Conservation (phyloP, 1,140 invertebrate species). For the Uloborus diversus region DNA sequence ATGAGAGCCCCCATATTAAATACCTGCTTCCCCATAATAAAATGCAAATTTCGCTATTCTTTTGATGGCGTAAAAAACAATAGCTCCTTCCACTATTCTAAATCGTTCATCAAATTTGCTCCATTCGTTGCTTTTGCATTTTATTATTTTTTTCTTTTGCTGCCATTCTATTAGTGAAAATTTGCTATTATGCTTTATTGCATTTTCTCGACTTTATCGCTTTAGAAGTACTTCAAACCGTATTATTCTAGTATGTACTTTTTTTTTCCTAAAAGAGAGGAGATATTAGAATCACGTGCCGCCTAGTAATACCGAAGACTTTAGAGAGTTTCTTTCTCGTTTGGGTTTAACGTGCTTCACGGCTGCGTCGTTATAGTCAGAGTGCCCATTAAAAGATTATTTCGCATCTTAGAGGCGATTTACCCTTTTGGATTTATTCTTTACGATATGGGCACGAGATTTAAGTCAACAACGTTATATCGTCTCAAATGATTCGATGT, state of each 20-base stretch:
- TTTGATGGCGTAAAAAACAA: constrained; percentile 33
- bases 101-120: constrained; percentile 18
- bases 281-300: too few relatives aligned
- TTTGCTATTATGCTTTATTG: constrained; percentile 16
- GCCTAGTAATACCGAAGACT: too few relatives aligned
- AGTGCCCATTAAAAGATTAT: constrained; percentile 1
- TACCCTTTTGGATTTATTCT: too few relatives aligned
- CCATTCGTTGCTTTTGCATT: not conserved
- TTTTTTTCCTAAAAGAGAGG: too few relatives aligned
- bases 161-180: constrained; percentile 4
- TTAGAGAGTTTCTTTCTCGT: too few relatives aligned
- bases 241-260: not conserved
- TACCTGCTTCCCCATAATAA: constrained; percentile 42
- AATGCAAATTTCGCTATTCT: constrained; percentile 48
- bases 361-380: too few relatives aligned
- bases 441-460: too few relatives aligned
- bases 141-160: constrained; percentile 10
- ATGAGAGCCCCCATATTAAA: constrained; percentile 38
- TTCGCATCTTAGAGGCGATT: too few relatives aligned
- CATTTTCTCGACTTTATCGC: constrained; percentile 1
- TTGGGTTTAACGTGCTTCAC: too few relatives aligned
- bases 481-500: too few relatives aligned
- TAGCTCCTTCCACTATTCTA: constrained; percentile 9
- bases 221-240: constrained; percentile 1
- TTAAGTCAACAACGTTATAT: too few relatives aligned